Base-by-base conservation (phyloP, 37 sponge, comb jelly and placozoan species). In the Geodia barretti region DNA sequence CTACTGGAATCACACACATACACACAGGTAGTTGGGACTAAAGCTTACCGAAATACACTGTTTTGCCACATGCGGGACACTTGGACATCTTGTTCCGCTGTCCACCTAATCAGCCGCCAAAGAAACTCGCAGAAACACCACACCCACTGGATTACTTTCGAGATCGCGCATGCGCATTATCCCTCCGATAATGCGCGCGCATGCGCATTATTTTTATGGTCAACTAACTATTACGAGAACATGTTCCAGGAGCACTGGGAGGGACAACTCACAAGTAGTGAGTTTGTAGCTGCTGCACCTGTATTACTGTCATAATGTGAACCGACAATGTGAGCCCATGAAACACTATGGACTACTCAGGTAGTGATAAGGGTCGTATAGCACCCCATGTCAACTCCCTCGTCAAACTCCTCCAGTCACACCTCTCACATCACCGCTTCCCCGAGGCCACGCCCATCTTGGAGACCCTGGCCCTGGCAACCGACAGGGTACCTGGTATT, bases 21-120 rank as follows among this genome's bases (percentile, higher is more conserved):
- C n/a, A n/a, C n/a, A n/a, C n/a, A n/a, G n/a, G n/a, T n/a, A n/a
- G n/a, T n/a, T n/a, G n/a, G n/a, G n/a, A n/a, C n/a, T n/a, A n/a
- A n/a, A n/a, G n/a, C 95, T 85, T 41, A 95, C 95, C 95, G 54
- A 95, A 95, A 62, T 91, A 95, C 1, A 95, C 95, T 58, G 77
- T 83, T 72, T 95, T 95, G 2, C 73, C 67, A 40, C 95, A 95
- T 20, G 86, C 65, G 23, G 95, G 95, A 73, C 95, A 95, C 86
- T 90, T 91, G 30, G 95, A 81, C 92, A 91, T 91, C 21, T n/a
- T n/a, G n/a, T n/a, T n/a, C n/a, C n/a, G n/a, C n/a, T n/a, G n/a
- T n/a, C n/a, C n/a, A n/a, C n/a, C n/a, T n/a, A n/a, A n/a, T n/a
- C n/a, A n/a, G n/a, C n/a, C n/a, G n/a, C n/a, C n/a, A n/a, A n/a